A percentile compares a stretch with the other conserved stretches of the same genome.
These are phyloP conservation scores for Drosophila pseudoobscura DNA, from an alignment of 1,140 invertebrate genomes.

Conservation along the genomic window DNA sequence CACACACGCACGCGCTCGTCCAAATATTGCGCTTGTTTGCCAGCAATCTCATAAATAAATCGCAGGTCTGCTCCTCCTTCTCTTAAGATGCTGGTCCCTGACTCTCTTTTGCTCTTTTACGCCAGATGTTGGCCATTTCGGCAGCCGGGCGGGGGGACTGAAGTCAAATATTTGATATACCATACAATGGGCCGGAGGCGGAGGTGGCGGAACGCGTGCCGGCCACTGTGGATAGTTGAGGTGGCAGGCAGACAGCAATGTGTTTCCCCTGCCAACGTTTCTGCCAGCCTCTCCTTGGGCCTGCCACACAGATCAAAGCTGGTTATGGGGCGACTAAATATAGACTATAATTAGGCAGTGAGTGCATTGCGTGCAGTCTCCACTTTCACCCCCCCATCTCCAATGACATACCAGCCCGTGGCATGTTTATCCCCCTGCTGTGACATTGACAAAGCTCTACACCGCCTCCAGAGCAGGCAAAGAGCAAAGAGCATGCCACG, in stretches of 20 bases:
- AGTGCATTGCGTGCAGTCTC: too few species aligned
- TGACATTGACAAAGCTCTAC: slow-evolving; percentile 50
- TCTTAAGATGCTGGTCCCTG: slow-evolving; percentile 48
- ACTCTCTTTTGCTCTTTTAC: slow-evolving; percentile 29
- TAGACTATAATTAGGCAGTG: too few species aligned
- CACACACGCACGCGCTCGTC: slow-evolving; percentile 48
- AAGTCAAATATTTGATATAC: slow-evolving; percentile 63
- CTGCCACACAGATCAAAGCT: slow-evolving; percentile 36
- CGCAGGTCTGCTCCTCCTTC: slow-evolving; percentile 37
- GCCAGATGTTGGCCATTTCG: slow-evolving; percentile 49
- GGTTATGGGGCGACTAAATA: neutral
- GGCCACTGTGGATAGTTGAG: neutral
- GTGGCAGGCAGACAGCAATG: neutral
- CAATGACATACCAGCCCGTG: neutral
- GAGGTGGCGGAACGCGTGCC: slow-evolving; percentile 1
- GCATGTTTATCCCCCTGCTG: slow-evolving; percentile 17
- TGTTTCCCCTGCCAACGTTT: too few species aligned
- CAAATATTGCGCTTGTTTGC: slow-evolving; percentile 80
- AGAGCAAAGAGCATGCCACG: slow-evolving; percentile 33
- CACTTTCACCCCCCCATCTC: too few species aligned
- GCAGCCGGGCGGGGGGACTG: slow-evolving; percentile 4
- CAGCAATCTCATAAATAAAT: slow-evolving; percentile 70
- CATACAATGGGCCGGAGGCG: neutral
- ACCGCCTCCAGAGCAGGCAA: slow-evolving; percentile 7
- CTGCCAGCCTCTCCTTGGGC: slow-evolving; percentile 35